phyloP scores from a whole-genome alignment of 2,797 vertebrate genomes.

The Hipposideros larvatus region DNA sequence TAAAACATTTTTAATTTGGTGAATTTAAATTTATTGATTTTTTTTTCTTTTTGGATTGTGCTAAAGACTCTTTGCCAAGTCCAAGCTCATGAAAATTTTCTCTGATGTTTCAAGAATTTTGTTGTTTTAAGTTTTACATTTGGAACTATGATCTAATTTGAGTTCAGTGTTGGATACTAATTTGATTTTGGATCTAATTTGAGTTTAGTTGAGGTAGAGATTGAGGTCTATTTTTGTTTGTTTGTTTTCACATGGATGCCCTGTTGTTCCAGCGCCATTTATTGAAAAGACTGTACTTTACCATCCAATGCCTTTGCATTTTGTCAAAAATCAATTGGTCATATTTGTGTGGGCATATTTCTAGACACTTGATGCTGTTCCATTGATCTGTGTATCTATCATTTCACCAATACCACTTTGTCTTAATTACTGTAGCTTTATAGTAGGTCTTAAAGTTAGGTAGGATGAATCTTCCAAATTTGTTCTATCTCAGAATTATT shows the following conservation, averaged over 20 bases:
- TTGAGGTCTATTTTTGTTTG: background rate
- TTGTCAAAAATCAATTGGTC: constrained; percentile 11
- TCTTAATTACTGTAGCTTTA: background rate
- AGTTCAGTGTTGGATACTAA: background rate
- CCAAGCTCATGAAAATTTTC: background rate
- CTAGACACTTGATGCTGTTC: background rate
- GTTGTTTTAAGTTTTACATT: constrained; percentile 1
- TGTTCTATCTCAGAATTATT: background rate
- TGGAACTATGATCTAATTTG: background rate
- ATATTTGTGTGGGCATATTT: background rate
- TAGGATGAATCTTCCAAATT: background rate
- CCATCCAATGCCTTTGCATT: background rate
- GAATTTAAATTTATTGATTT: background rate
- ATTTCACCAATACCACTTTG: background rate
- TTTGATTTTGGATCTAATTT: background rate
- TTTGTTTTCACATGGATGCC: background rate
- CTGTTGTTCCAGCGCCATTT: background rate
- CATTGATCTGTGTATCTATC: background rate
- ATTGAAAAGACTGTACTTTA: background rate
- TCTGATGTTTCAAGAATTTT: constrained; percentile 19
- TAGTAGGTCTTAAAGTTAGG: background rate
- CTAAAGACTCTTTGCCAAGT: constrained; percentile 32
- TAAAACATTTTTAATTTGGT: background rate
- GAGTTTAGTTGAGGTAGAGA: background rate
- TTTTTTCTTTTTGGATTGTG: background rate